phyloP scores from a whole-genome alignment of 2,113 vertebrate genomes.

The Pelmatolapia mariae region DNA sequence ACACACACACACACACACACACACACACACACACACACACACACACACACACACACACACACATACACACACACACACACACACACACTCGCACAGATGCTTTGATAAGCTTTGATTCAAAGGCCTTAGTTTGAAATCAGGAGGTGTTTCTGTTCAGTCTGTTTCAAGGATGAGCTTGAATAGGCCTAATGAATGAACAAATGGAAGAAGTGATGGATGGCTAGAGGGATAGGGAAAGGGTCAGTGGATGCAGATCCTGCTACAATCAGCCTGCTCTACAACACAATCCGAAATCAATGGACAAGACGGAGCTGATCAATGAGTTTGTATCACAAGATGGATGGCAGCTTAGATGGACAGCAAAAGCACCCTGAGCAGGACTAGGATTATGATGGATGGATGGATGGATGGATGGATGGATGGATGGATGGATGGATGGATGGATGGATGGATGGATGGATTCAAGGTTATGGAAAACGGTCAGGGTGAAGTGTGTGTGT shows the following conservation, averaged over 20 bases:
- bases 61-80: not conserved
- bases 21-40: not conserved
- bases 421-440: not conserved
- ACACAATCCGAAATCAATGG: slow-evolving; percentile 59
- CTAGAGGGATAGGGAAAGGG: slow-evolving; percentile 38
- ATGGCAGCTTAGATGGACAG: slow-evolving; percentile 38
- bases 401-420: not conserved
- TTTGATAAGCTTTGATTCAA: slow-evolving; percentile 1
- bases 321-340: slow-evolving; percentile 52
- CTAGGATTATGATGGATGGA: slow-evolving; percentile 28
- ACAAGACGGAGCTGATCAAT: slow-evolving; percentile 67
- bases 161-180: slow-evolving; percentile 20
- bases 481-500: not conserved
- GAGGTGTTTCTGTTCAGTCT: slow-evolving; percentile 2
- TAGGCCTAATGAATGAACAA: slow-evolving; percentile 47
- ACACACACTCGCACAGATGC: not conserved
- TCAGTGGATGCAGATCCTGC: slow-evolving; percentile 64
- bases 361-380: slow-evolving; percentile 3
- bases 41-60: not conserved
- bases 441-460: not conserved
- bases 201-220: slow-evolving; percentile 54
- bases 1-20: not conserved
- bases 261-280: slow-evolving; percentile 56
- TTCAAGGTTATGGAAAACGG: slow-evolving; percentile 1
- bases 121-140: not conserved